These are phyloP conservation scores for Druon quercuslanigerum DNA, from an alignment of 1,140 invertebrate species.

Conservation along the genomic window DNA sequence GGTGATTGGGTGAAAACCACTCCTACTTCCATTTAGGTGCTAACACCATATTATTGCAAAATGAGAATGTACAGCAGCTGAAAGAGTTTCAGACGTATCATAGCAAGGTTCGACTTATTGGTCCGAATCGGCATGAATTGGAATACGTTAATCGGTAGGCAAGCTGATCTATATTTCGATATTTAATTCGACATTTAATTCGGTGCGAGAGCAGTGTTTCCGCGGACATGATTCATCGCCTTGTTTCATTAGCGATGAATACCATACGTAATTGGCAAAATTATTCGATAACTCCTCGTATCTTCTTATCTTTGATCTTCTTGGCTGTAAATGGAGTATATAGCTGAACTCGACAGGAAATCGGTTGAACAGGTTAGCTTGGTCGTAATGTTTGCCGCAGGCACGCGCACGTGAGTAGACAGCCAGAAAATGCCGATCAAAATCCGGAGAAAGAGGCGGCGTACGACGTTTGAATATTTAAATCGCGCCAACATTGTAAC, in stretches of 20 bases:
- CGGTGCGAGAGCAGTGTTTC: conserved; percentile 3
- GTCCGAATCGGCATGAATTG: conserved; percentile 1
- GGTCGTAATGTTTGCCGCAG: background rate
- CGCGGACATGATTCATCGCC: conserved; percentile 16
- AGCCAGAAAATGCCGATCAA: conserved; percentile 3
- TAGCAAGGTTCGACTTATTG: background rate
- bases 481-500: conserved; percentile 6
- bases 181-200: conserved; percentile 7
- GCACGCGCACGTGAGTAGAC: background rate
- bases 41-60: background rate
- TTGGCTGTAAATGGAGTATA: conserved; percentile 9
- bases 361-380: background rate
- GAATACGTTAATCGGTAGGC: background rate
- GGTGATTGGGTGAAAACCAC: too few relatives aligned
- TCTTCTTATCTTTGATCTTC: conserved; percentile 18
- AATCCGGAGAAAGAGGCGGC: background rate
- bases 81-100: background rate
- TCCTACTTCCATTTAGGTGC: too few relatives aligned
- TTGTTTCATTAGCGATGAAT: conserved; percentile 24
- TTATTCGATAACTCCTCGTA: conserved; percentile 22
- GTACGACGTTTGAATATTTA: conserved; percentile 21
- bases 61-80: background rate
- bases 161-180: background rate
- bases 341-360: conserved; percentile 15
- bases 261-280: conserved; percentile 26